These are phyloP conservation scores for Ictidomys tridecemlineatus DNA, from an alignment of 2,113 vertebrate genomes.

Conservation along the genomic window DNA sequence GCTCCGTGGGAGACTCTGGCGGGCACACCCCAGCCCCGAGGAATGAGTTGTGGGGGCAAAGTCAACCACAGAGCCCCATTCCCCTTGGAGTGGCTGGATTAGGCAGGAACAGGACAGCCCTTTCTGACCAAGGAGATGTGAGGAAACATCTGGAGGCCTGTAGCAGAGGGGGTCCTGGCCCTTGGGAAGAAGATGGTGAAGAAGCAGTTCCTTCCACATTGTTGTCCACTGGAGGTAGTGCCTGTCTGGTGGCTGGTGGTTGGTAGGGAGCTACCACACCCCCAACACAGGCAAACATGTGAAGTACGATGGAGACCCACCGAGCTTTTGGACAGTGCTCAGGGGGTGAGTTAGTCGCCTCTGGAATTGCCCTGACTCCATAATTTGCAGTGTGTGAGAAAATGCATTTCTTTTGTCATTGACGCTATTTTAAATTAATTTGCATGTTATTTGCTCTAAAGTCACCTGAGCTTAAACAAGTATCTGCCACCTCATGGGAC, in stretches of 20 bases:
- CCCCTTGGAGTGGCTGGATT: fast-evolving
- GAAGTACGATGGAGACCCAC: neutral
- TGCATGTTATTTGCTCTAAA: too few species aligned
- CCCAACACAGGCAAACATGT: too few species aligned
- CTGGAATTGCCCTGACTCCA: neutral
- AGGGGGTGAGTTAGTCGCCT: neutral
- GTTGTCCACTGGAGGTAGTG: fast-evolving
- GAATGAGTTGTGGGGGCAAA: neutral
- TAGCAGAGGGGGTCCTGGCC: too few species aligned
- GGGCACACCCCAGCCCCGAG: neutral
- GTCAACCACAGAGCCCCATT: too few species aligned
- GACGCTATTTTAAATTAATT: too few species aligned
- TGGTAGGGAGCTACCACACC: neutral
- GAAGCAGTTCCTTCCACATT: too few species aligned
- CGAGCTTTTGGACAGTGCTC: fast-evolving
- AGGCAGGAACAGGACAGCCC: neutral
- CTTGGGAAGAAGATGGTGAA: too few species aligned
- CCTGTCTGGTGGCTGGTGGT: neutral
- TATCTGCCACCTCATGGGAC: too few species aligned
- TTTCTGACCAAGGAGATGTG: neutral
- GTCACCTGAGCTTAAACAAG: too few species aligned
- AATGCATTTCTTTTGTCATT: neutral
- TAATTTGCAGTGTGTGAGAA: neutral
- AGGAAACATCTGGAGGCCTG: neutral
- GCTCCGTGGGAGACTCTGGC: neutral